Evolutionary conservation across 1,140 invertebrate genomes (phyloP), one percentile per base, ranked within the genome.

Genomic region (Nymphalis io): DNA sequence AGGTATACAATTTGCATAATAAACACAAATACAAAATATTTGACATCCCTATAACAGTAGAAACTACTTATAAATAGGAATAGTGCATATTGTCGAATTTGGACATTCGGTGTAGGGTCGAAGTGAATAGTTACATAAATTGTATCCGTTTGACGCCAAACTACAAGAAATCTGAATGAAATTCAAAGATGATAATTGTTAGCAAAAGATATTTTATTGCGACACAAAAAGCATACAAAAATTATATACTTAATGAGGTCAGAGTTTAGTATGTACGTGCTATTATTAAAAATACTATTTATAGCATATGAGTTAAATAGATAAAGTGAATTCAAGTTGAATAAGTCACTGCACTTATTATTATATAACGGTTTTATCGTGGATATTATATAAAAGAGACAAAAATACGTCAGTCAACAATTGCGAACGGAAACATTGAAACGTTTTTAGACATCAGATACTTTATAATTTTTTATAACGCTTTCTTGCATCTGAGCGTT

Each of bases 21-120:
- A 72, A 55, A 61, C 40, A 42, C 15, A 39, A 57, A 61, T 62
- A 66, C 27, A 62, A 44, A 6, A 39, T 46, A 68, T 11, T 16
- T 23, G 38, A 40, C 39, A 60, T 72, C 38, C 42, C 59, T 42
- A 68, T 44, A 53, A 59, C 44, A 44, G 67, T 70, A 67, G 63
- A 73, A 74, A 76, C 70, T 66, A 72, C 40, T 68, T 70, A 70
- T 75, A 80, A 73, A 79, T 82, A 79, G 78, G 73, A 82, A 74
- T 76, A 75, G 72, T 74, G 76, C 74, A 81, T 83, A 81, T 83
- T 82, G 78, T 82, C 79, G 68, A 74, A 60, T 65, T 83, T 83
- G 74, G 80, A 83, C 76, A 72, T 76, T 18, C 42, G 27, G 75
- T 39, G 59, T 68, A 39, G 33, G 60, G 33, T 68, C 46, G 42